Percentiles rank a stretch among this genome's conserved stretches.
Evolutionary conservation across 2,797 vertebrate species (phyloP).

Genomic region (Tadarida brasiliensis): DNA sequence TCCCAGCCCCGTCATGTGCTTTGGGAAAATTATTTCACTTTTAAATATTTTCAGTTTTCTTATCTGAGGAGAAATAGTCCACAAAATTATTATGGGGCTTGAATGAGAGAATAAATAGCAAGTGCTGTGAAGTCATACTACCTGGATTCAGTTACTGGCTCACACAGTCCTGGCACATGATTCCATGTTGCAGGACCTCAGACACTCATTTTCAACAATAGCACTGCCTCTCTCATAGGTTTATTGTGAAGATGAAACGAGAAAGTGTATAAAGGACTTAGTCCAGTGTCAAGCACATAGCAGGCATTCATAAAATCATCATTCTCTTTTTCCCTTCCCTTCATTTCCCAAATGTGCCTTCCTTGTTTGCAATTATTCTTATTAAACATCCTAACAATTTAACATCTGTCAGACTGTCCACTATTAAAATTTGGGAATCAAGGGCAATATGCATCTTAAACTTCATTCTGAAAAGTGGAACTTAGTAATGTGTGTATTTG

Average conservation of each 20-base stretch:
- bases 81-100: background rate
- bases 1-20: background rate
- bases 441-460: constrained; percentile 24
- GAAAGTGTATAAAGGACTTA: background rate
- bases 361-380: background rate
- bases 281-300: background rate
- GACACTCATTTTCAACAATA: background rate
- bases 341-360: background rate
- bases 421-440: background rate
- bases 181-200: background rate
- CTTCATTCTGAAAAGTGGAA: constrained; percentile 17
- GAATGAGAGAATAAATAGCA: constrained; percentile 22
- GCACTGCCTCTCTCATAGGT: background rate
- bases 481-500: background rate
- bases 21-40: constrained; percentile 29
- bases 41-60: constrained; percentile 39
- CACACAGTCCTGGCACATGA: background rate
- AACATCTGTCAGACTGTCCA: background rate
- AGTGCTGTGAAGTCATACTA: background rate
- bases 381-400: background rate
- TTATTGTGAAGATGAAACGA: background rate
- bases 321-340: background rate
- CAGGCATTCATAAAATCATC: background rate
- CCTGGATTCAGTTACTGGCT: background rate
- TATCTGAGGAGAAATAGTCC: background rate